These are phyloP conservation scores for Plecturocebus donacophilus DNA, from an alignment of 2,113 vertebrate genomes.

Conservation along the genomic window DNA sequence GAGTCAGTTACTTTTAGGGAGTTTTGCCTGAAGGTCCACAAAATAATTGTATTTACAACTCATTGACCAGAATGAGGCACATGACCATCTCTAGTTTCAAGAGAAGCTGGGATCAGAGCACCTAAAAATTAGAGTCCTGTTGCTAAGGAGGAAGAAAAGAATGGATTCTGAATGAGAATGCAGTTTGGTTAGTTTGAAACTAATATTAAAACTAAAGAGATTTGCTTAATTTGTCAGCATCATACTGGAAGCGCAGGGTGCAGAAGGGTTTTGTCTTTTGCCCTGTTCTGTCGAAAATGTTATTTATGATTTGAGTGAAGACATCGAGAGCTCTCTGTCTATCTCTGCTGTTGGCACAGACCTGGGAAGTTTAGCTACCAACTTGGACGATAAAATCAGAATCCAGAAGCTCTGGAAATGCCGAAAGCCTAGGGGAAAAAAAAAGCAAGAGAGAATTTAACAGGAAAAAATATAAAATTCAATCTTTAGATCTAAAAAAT, in stretches of 20 bases:
- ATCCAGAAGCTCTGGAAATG: background rate
- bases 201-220: background rate
- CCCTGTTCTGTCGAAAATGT: background rate
- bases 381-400: background rate
- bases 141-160: background rate
- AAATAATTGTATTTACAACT: background rate
- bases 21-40: background rate
- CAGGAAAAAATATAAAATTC: background rate
- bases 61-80: background rate
- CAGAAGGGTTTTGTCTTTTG: slow-evolving; percentile 11
- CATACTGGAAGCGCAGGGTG: background rate
- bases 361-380: background rate
- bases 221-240: background rate
- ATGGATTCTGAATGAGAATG: background rate
- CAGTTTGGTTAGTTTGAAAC: background rate
- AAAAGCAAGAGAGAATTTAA: background rate
- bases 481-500: slow-evolving; percentile 20
- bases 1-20: background rate
- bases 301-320: background rate
- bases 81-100: background rate
- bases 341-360: background rate
- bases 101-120: background rate
- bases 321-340: background rate
- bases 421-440: background rate
- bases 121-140: background rate